These are phyloP conservation scores for Boloria euphrosyne DNA, from an alignment of 2,888 invertebrate genomes.

Conservation along the genomic window DNA sequence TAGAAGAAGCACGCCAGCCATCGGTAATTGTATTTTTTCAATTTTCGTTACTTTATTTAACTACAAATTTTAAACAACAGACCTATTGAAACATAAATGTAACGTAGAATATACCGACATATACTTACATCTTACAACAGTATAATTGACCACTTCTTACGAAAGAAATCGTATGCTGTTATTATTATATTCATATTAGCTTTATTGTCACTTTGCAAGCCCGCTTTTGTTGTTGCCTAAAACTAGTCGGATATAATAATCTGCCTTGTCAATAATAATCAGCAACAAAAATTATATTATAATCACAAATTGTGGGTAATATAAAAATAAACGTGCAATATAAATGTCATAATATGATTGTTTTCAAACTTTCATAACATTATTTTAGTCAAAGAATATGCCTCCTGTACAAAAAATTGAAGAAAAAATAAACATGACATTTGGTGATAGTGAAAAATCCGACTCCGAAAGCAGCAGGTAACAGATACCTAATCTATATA, in stretches of 20 bases:
- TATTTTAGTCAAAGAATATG: conserved; percentile 3
- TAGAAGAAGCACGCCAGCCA: conserved; percentile 63
- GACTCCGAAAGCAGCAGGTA: not conserved
- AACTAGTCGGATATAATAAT: too few relatives aligned
- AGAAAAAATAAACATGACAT: not conserved
- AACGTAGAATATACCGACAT: too few relatives aligned
- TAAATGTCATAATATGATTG: not conserved
- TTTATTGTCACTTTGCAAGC: too few relatives aligned
- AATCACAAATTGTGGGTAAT: conserved; percentile 1
- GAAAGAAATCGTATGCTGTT: too few relatives aligned
- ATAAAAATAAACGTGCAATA: not conserved
- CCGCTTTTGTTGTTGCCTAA: too few relatives aligned
- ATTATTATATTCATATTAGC: too few relatives aligned
- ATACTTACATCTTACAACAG: too few relatives aligned
- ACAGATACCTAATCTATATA: too few relatives aligned
- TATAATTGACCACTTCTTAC: too few relatives aligned
- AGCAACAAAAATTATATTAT: not conserved
- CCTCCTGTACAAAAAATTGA: not conserved
- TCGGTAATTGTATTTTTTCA: conserved; percentile 43
- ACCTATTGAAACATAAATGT: too few relatives aligned
- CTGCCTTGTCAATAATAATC: too few relatives aligned
- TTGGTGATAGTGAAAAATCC: not conserved
- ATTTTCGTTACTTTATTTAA: not conserved
- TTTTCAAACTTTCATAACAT: not conserved
- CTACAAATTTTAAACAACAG: too few relatives aligned